Percentiles rank a stretch among this genome's conserved stretches.
Evolutionary conservation across 2,888 invertebrate genomes (phyloP).

Genomic region (Standfussiana lucernea): DNA sequence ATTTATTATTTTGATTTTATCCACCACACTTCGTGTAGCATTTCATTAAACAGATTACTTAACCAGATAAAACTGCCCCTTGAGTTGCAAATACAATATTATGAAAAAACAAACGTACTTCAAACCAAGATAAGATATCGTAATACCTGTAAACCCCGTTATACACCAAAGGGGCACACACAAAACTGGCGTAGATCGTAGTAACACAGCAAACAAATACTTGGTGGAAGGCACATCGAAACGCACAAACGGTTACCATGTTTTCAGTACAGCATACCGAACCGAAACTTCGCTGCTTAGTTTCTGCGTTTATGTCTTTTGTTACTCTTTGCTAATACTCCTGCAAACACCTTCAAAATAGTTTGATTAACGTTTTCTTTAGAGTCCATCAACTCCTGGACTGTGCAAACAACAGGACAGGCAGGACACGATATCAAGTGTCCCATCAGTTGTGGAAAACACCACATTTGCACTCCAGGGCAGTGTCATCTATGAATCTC

Average conservation of each 20-base stretch:
- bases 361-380: too few species aligned
- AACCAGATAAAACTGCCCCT: neutral
- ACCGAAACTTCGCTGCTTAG: neutral
- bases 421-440: too few species aligned
- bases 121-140: neutral
- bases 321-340: too few species aligned
- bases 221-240: too few species aligned
- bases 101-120: neutral
- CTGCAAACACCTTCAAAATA: too few species aligned
- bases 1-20: neutral
- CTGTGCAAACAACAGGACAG: too few species aligned
- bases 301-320: neutral
- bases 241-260: too few species aligned
- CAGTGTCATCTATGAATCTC: too few species aligned
- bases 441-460: too few species aligned
- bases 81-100: neutral
- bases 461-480: too few species aligned
- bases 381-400: too few species aligned
- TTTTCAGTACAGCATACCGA: neutral
- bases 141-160: constrained; percentile 18
- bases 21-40: neutral
- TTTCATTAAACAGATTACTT: neutral
- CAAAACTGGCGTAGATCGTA: neutral
- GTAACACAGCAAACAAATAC: too few species aligned
- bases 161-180: constrained; percentile 1